Base-by-base conservation (phyloP, 2,888 invertebrate species). In the Epistrophe grossulariae region DNA sequence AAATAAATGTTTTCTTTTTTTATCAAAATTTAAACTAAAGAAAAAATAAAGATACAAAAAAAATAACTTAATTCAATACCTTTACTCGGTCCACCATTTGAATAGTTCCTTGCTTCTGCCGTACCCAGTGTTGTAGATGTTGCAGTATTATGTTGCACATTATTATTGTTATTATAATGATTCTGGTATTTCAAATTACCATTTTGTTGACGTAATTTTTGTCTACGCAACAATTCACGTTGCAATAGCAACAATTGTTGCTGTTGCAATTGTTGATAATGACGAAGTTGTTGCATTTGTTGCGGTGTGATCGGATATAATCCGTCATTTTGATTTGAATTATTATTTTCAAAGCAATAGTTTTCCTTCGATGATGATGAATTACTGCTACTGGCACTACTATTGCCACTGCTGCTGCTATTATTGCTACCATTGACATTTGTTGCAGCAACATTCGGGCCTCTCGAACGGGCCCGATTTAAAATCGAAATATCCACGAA, bases 211-310 rank as follows among this genome's bases (percentile, higher is more conserved):
- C 91, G 91, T 81, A 92, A 90, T 66, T 93, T 93, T 57, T 93
- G 93, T 35, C 93, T 93, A 76, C 93, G 92, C 89, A 93, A 89
- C 68, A 91, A 85, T 88, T 92, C 92, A 57, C 91, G 92, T 76
- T 92, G 93, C 88, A 93, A 90, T 88, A 93, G 89, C 45, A 91
- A 91, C 88, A 93, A 91, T 83, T 92, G 91, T 83, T 93, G 92
- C 79, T 93, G 93, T 77, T 93, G 92, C 89, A 92, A 89, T 38
- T 91, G 91, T 83, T 92, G 92, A 88, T 93, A 93, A 72, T 92
- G 92, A 79, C 94, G 93, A 70, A 95, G 91, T 90, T 95, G 91
- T 88, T 92, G 95, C 89, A 95, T 94, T 90, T 95, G 96, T 89
- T 95, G 95, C 90, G 97, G 96, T 90, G 89, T 89, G 48, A 90